Evolutionary conservation across 2,113 vertebrate genomes (phyloP), one percentile per base, ranked within the genome.

Genomic region (Sphaerodactylus townsendi): DNA sequence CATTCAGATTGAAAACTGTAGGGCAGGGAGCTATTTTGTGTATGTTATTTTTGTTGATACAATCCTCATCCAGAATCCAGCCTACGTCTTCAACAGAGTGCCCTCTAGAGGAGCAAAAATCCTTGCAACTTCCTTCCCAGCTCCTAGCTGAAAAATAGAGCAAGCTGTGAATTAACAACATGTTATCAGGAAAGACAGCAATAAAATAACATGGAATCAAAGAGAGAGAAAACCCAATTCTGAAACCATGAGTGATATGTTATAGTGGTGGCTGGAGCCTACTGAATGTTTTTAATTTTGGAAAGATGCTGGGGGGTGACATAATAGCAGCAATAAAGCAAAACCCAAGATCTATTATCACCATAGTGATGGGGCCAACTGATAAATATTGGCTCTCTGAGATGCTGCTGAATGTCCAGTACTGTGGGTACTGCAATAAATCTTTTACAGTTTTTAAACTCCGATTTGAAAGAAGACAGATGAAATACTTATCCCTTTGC

Each of bases 251-350:
- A 72, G 30, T 0, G 0, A n/a, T 33, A 33, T 3, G 33, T 66
- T 21, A 83, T 84, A 66, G 68, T n/a, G 1, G 71, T 65, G 17
- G n/a, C 72, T 50, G 69, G 91, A 86, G 82, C 85, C 69, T 87
- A 86, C 71, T 13, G 83, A 89, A 77, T 86, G 69, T 84, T 87
- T 89, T 82, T 85, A 91, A 83, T 92, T 84, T 91, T 80, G 64
- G 69, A 87, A 88, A 89, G 37, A 91, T 79, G 83, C 64, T 77
- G 82, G 69, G 88, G 87, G 88, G 81, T 83, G 79, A 87, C 85
- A 64, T 10, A 86, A 87, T n/a, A 82, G 83, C 81, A 46, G 70
- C 77, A 90, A 81, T 92, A 90, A 91, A 92, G 85, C 50, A 65
- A 44, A 87, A 77, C 46, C 56, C 74, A 48, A 9, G 39, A 79